Base-by-base conservation (phyloP, 2,113 vertebrate genomes). In the Phyllostomus hastatus region DNA sequence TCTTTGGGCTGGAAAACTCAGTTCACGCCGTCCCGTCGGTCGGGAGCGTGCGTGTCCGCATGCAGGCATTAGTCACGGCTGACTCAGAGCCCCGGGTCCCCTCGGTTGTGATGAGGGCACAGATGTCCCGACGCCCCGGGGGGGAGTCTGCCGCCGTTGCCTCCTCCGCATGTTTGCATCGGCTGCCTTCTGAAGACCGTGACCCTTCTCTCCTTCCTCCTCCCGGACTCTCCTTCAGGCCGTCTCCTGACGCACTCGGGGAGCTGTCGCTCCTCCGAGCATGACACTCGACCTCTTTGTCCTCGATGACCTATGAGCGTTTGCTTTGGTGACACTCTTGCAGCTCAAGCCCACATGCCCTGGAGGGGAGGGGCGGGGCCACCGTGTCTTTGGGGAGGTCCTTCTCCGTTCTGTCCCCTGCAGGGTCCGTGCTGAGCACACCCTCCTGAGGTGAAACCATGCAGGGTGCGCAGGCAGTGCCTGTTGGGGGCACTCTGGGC, bases 121-220 rank as follows among this genome's bases (percentile, higher is more conserved):
- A 10, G 22, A 35, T 4, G 19, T 54, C 41, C 4, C 2, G 38
- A n/a, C 8, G 11, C 28, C 14, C 33, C 0, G 6, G 1, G 8
- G 22, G 1, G 8, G 22, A 2, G 4, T 8, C 24, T 0, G 22
- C 3, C 3, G 7, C 14, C 0, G 4, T 7, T 26, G 24, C 17
- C 0, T 11, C 4, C 14, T 11, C 4, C 14, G 24, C 26, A 0
- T n/a, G 15, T 33, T 61, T 14, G 7, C 11, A 1, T 3, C 11
- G 46, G 1, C 2, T 22, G 1, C 5, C 0, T 7, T 15, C 3
- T 19, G 41, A 64, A 3, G 0, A 3, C 16, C 1, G 0, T 0
- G 12, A 31, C 19, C 22, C 1, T 43, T 10, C 16, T 38, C 22
- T 24, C 22, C 5, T 17, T 15, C 5, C 8, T 69, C 28, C 16